phyloP scores from a whole-genome alignment of 2,888 invertebrate species.

The Hirtodrosophila histrioides region DNA sequence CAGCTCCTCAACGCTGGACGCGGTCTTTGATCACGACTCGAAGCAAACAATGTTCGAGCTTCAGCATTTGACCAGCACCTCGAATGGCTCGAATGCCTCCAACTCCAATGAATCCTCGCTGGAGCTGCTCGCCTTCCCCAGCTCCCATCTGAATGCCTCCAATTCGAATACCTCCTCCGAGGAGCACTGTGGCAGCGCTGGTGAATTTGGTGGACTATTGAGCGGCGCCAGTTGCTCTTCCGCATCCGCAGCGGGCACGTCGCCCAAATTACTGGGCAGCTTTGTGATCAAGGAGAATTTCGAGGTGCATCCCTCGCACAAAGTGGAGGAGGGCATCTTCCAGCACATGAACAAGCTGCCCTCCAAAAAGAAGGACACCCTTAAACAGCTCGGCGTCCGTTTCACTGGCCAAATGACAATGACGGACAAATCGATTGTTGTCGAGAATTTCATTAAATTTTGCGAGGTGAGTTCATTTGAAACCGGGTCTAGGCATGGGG shows the following conservation, averaged over 20 bases:
- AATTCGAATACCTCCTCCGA: slow-evolving; percentile 84
- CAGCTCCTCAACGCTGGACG: slow-evolving; percentile 77
- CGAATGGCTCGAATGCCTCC: slow-evolving; percentile 71
- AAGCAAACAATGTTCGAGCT: slow-evolving; percentile 83
- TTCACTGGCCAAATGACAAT: slow-evolving; percentile 84
- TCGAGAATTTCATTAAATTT: slow-evolving; percentile 84
- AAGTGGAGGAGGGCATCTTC: slow-evolving; percentile 84
- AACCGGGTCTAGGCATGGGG: no score
- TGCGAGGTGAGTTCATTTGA: slow-evolving; percentile 80
- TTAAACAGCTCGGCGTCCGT: slow-evolving; percentile 83
- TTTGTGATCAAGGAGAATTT: slow-evolving; percentile 84
- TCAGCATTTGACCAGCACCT: slow-evolving; percentile 77
- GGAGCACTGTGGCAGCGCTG: slow-evolving; percentile 78
- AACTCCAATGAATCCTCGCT: slow-evolving; percentile 83
- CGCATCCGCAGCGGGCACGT: slow-evolving; percentile 60
- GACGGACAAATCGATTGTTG: slow-evolving; percentile 84
- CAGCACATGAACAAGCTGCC: slow-evolving; percentile 84
- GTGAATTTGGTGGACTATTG: slow-evolving; percentile 73
- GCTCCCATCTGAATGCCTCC: slow-evolving; percentile 83
- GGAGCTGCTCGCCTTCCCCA: slow-evolving; percentile 82
- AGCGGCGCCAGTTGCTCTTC: slow-evolving; percentile 61
- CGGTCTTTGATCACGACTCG: slow-evolving; percentile 83
- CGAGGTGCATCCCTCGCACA: slow-evolving; percentile 84
- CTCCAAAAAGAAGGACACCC: slow-evolving; percentile 83
- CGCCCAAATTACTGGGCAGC: slow-evolving; percentile 81